Conservation (phyloP, 92 coral and sea anemone genomes). For the Paragorgia papillata region DNA sequence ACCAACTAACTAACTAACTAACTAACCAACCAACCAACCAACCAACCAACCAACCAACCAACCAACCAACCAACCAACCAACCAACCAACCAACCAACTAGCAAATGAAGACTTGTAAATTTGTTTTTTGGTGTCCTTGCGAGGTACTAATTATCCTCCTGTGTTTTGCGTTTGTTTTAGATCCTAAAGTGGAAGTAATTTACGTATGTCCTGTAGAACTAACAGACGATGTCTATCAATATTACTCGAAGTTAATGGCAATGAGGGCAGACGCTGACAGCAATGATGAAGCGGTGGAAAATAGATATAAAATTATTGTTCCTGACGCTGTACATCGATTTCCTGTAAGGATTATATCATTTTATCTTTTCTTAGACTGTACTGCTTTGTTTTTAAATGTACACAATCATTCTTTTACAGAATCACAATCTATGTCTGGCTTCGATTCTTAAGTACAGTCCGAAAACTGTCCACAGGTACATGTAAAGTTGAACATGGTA, state of each 20-base stretch:
- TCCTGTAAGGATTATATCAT: constrained; percentile 67
- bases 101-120: too few relatives aligned
- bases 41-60: too few relatives aligned
- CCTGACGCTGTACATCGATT: constrained; percentile 94
- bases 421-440: constrained; percentile 94
- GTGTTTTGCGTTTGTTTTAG: too few relatives aligned
- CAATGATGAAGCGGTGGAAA: constrained; percentile 78
- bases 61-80: too few relatives aligned
- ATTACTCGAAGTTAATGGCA: constrained; percentile 87
- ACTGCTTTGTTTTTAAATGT: too few relatives aligned
- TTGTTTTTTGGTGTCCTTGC: too few relatives aligned
- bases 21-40: too few relatives aligned
- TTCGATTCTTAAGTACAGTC: constrained; percentile 91
- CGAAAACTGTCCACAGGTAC: constrained; percentile 88
- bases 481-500: background rate
- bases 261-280: constrained; percentile 77
- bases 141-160: background rate
- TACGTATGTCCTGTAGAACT: constrained; percentile 93
- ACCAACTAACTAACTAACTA: too few relatives aligned
- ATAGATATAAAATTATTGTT: constrained; percentile 87
- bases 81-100: too few relatives aligned
- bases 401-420: constrained; percentile 48
- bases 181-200: constrained; percentile 89
- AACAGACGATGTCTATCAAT: constrained; percentile 95
- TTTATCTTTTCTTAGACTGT: background rate